Evolutionary conservation across 2,888 invertebrate genomes (phyloP), one percentile per base, ranked within the genome.

Genomic region (Drosophila nr. perissopoda): DNA sequence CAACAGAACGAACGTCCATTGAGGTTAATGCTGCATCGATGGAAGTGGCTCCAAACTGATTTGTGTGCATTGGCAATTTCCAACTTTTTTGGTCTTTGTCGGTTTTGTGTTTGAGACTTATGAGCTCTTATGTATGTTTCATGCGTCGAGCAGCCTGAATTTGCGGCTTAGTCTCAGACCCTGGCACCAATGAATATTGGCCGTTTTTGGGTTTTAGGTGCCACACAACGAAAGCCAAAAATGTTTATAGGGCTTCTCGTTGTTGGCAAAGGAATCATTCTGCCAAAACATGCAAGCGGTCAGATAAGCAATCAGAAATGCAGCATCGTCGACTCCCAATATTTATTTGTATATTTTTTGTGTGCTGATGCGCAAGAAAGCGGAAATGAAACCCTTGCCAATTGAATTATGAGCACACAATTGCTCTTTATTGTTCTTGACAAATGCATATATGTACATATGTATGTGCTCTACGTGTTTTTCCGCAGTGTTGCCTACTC

Each of bases 381-480:
- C 71, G 78, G 72, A 77, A 77, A 71, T 74, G 67, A 75, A 76
- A 80, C 68, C 18, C 75, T 79, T 73, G 62, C 69, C 79, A 82
- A 82, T 83, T 82, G 73, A 83, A 79, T 82, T 82, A 84, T 76
- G 71, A 66, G 67, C 73, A 76, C 61, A 63, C 73, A 78, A 75
- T 83, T 82, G 74, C 63, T 58, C 58, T 69, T 67, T 59, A 46
- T 68, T 70, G 25, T 21, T 34, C 25, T 25, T 25, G 18, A 16
- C 2, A 16, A 25, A 25, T 25, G 34, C 21, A 21, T 51, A 31
- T 25, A 21, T 51, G n/a, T 25, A 16, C 4, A 31, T n/a, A 27
- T 27, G 31, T n/a, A 5, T 42, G 42, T 33, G 51, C 13, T 21
- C 42, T 13, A 33, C 33, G 52, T 52, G 33, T 16, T 31, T 21